A percentile compares a stretch with the other conserved stretches of the same genome.
These are phyloP conservation scores for Manacus vitellinus DNA, from an alignment of 2,113 vertebrate genomes.

Conservation along the genomic window DNA sequence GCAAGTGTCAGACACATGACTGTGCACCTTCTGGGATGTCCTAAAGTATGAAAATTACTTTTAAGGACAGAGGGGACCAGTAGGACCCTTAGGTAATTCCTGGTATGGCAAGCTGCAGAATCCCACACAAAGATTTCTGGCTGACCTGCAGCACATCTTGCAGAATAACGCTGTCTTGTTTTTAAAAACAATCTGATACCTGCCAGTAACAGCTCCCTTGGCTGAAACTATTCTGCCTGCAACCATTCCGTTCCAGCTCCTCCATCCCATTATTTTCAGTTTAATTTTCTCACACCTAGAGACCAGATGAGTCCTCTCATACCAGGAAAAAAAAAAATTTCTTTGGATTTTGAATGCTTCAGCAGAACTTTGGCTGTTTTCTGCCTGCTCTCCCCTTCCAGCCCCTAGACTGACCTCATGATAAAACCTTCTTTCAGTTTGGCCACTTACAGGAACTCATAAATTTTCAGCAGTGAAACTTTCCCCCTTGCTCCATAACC, in stretches of 20 bases:
- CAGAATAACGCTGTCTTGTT: background rate
- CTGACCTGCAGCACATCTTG: background rate
- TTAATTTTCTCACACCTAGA: background rate
- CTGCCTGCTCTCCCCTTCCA: background rate
- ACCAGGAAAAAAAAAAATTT: background rate
- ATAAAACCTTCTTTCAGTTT: slow-evolving; percentile 17
- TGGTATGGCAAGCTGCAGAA: background rate
- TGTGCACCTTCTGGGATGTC: background rate
- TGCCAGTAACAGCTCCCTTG: background rate
- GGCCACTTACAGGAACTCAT: background rate
- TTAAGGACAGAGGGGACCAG: background rate
- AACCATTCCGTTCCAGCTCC: background rate
- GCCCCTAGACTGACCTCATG: background rate
- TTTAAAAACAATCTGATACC: background rate
- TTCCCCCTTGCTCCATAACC: background rate
- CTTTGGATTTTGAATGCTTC: background rate
- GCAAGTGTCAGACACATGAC: fast-evolving
- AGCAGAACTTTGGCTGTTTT: background rate
- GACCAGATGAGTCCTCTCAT: background rate
- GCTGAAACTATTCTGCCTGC: background rate
- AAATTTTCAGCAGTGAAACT: background rate
- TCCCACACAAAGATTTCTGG: background rate
- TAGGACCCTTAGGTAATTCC: background rate
- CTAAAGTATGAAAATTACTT: background rate
- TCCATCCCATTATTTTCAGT: background rate